Evolutionary conservation across 1,140 invertebrate genomes (phyloP).

Genomic region (Bombus waltoni): DNA sequence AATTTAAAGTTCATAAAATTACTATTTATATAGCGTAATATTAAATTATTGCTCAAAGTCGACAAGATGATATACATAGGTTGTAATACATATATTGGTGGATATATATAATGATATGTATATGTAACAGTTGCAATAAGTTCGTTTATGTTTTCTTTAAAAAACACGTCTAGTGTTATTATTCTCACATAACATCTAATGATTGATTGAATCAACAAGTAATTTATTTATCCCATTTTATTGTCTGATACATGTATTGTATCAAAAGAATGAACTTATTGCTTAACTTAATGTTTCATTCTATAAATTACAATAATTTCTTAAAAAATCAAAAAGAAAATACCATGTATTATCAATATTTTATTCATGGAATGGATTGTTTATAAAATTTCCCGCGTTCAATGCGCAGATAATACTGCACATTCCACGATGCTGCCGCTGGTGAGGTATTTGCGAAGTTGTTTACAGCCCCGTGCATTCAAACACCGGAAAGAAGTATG

Average conservation of each 20-base stretch:
- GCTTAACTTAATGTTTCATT: no score
- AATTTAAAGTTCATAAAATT: not conserved
- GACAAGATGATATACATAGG: not conserved
- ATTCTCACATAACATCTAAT: no score
- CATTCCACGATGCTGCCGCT: slow-evolving; percentile 19
- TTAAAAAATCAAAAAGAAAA: not conserved
- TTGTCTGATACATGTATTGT: no score
- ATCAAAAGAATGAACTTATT: no score
- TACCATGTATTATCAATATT: not conserved
- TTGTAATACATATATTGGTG: no score
- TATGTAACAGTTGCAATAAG: no score
- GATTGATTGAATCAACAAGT: no score
- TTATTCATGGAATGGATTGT: no score
- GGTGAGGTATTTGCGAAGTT: slow-evolving; percentile 45
- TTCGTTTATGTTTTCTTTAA: no score
- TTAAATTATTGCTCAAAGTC: not conserved
- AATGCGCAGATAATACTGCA: not conserved
- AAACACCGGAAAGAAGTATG: slow-evolving; percentile 63
- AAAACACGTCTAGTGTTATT: no score
- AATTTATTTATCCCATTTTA: no score
- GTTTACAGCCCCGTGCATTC: slow-evolving; percentile 47
- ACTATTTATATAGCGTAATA: not conserved
- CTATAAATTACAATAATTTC: not conserved
- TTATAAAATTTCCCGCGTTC: not conserved
- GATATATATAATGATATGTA: no score